phyloP scores from a whole-genome alignment of 2,797 vertebrate genomes.

The Callimico goeldii region DNA sequence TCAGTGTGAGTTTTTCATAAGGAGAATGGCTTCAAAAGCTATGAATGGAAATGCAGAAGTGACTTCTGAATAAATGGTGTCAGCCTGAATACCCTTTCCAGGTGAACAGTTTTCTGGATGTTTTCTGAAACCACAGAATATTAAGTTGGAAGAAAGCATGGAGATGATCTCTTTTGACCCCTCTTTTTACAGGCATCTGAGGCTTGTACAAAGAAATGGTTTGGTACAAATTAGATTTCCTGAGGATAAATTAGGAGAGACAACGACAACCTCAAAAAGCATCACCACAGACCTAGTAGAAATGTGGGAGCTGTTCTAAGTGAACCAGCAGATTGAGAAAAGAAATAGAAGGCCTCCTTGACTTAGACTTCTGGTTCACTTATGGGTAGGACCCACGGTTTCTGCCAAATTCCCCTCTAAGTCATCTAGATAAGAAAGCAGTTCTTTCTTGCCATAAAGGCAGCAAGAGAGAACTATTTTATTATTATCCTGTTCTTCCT shows the following conservation, averaged over 20 bases:
- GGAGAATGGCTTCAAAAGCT: neutral
- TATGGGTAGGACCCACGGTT: neutral
- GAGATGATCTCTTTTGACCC: neutral
- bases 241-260: neutral
- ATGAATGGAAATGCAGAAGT: neutral
- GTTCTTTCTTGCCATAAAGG: neutral
- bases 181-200: neutral
- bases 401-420: neutral
- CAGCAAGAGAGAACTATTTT: neutral
- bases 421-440: neutral
- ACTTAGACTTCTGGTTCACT: neutral
- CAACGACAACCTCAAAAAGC: neutral
- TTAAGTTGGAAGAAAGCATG: neutral
- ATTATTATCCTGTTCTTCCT: neutral
- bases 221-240: slow-evolving; percentile 16
- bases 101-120: neutral
- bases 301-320: neutral
- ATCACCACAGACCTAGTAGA: neutral
- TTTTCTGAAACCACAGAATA: slow-evolving; percentile 21
- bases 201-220: neutral
- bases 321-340: neutral
- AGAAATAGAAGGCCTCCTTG: neutral
- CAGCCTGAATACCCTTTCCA: neutral
- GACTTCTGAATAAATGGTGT: neutral
- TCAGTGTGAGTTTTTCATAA: neutral